Conservation (phyloP, 1,140 invertebrate genomes). For the Brachionus manjavacas region DNA sequence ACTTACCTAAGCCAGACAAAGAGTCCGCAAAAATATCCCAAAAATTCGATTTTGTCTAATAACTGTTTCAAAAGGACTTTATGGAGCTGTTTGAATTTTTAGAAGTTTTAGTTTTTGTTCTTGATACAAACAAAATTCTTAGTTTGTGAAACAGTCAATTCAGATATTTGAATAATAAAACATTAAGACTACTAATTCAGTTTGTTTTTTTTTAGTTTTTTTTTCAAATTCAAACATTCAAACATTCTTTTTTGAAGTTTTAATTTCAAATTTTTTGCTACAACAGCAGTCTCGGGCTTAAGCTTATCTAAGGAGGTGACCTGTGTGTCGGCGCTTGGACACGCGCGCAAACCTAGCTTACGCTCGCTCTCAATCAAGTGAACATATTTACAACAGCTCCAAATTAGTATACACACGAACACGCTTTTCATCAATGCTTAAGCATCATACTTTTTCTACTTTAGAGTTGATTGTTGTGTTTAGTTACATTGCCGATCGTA, state of each 20-base stretch:
- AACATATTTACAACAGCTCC: background rate
- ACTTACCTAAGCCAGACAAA: background rate
- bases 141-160: background rate
- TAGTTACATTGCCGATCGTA: background rate
- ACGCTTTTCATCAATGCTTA: constrained; percentile 7
- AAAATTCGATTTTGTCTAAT: background rate
- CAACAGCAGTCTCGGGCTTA: background rate
- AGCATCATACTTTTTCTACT: background rate
- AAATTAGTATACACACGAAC: background rate
- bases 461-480: background rate
- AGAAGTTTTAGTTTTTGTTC: background rate
- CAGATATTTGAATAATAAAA: background rate
- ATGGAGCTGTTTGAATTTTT: background rate
- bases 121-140: background rate
- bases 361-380: background rate
- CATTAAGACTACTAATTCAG: background rate
- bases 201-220: background rate
- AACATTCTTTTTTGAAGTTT: background rate
- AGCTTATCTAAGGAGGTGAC: background rate
- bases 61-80: background rate
- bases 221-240: background rate
- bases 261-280: background rate
- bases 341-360: background rate
- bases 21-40: background rate
- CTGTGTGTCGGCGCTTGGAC: background rate